Conservation (phyloP, 1,140 invertebrate genomes). For the Octopus bimaculoides region DNA sequence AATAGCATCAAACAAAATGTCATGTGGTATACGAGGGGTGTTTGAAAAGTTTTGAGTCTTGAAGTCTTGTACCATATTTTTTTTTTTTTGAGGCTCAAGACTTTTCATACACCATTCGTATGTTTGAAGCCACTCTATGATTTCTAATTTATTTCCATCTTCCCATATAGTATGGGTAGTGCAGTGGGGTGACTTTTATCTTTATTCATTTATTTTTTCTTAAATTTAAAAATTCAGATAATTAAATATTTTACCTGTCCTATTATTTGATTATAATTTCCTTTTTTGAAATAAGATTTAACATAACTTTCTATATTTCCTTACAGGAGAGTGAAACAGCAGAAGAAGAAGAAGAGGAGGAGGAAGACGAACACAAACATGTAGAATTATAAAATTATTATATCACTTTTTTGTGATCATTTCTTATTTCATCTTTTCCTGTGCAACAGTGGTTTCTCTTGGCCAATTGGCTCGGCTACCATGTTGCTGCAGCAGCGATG, state of each 20-base stretch:
- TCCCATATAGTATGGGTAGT: background rate
- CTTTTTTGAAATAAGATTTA: background rate
- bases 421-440: background rate
- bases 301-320: background rate
- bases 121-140: background rate
- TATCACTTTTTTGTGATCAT: background rate
- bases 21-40: too few species aligned
- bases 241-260: background rate
- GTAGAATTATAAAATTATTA: slow-evolving; percentile 1
- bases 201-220: background rate
- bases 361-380: slow-evolving; percentile 1
- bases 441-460: background rate
- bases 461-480: background rate
- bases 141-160: background rate
- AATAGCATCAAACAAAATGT: too few species aligned
- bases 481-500: slow-evolving; percentile 1
- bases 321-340: background rate
- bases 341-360: background rate
- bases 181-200: background rate
- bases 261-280: background rate
- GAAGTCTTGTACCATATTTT: too few species aligned
- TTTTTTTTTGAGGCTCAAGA: too few species aligned
- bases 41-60: too few species aligned
- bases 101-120: too few species aligned
- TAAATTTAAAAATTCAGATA: background rate